Base-by-base conservation (phyloP, 1,140 invertebrate genomes). In the Pogonus chalceus region DNA sequence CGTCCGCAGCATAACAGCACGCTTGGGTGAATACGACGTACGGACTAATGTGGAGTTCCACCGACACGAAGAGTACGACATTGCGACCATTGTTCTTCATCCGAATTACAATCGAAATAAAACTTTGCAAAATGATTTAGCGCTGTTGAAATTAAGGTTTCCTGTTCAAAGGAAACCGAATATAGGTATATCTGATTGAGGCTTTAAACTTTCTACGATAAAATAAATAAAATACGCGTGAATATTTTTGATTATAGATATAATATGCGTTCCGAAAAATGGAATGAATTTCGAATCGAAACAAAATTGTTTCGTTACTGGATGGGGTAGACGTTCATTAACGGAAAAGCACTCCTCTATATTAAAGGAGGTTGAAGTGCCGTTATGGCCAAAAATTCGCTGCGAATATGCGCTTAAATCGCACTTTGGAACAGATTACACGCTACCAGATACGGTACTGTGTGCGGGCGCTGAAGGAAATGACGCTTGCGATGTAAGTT, bases 111-210 rank as follows among this genome's bases (percentile, higher is more conserved):
- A 73, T 66, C n/a, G n/a, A n/a, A 63, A 69, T 1, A 56, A 57
- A 18, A 54, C 61, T 0, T 54, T 75, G 7, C 68, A 71, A 54
- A 72, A 75, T 60, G 78, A 79, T 56, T 70, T 80, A 22, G 75
- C 77, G 14, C 54, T 79, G 21, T 62, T 79, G 10, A 64, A 65
- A 21, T 61, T 80, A 12, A 69, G 72, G 9, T 57, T 62, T 48
- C 62, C 71, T 1, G 69, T 78, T 4, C 37, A 43, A 43, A 7
- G 37, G 3, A 9, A 18, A 9, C 37, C 37, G 37, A 43, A 43
- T 43, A 43, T 43, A n/a, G n/a, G n/a, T n/a, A n/a, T n/a, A n/a
- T n/a, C n/a, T n/a, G n/a, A n/a, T n/a, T n/a, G n/a, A n/a, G n/a
- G n/a, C n/a, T n/a, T n/a, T n/a, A n/a, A n/a, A n/a, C n/a, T n/a